Evolutionary conservation across 2,888 invertebrate species (phyloP), one percentile per base, ranked within the genome.

Genomic region (Hydropsyche betteni): DNA sequence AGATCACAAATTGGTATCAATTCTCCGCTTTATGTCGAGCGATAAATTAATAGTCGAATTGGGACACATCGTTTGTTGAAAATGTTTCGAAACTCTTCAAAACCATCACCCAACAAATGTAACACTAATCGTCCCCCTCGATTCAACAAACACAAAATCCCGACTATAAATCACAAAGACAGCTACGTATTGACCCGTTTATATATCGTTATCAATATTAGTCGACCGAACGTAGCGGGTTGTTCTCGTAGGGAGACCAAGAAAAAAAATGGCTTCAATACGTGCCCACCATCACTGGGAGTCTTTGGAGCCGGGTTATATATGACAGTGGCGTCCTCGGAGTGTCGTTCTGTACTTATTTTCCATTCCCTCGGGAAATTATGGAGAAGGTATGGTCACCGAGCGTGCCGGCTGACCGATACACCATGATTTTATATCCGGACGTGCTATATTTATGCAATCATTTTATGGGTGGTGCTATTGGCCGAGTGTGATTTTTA

Each of bases 311-410:
- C 69, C 7, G 61, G 34, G 58, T 75, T 69, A 74, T 77, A 77
- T 76, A 74, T 72, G 75, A 69, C 77, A 36, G 61, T 36, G 14
- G 16, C 24, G 76, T 77, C 79, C 75, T 36, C 33, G n/a, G 77
- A 75, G 79, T 77, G 77, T 76, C 77, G 79, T 76, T 76, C 75
- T 79, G 79, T 75, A 76, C 77, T 79, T 79, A 79, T 78, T 79
- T 75, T 74, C 68, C 70, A 68, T 68, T 58, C 79, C 77, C 77
- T 14, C 50, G 79, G 79, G 79, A 79, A 79, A 79, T 79, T 79
- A 79, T 75, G 51, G 70, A 68, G 75, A 75, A 76, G 75, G 74
- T 44, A 76, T 76, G 76, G 76, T 55, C 68, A 55, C 69, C 24
- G 74, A 52, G 55, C 70, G 51, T 72, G 38, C 70, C 16, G 6